A percentile compares a stretch with the other conserved stretches of the same genome.
Conservation (phyloP, 1,140 invertebrate species). For the Leguminivora glycinivorella region DNA sequence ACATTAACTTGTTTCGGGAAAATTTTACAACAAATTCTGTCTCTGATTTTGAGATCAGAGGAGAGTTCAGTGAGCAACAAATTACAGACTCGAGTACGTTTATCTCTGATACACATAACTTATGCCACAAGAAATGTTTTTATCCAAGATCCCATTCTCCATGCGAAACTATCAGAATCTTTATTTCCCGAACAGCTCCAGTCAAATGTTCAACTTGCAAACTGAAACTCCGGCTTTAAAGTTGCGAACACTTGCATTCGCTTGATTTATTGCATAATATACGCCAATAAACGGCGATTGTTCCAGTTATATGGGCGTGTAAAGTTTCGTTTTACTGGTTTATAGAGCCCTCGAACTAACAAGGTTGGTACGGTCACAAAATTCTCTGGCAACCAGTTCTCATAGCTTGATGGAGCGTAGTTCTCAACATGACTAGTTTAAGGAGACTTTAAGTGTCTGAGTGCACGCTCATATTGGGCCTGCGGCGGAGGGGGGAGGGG, state of each 20-base stretch:
- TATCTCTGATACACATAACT: not conserved
- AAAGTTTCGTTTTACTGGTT: not conserved
- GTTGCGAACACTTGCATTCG: conserved; percentile 60
- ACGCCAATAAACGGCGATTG: conserved; percentile 57
- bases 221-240: conserved; percentile 44
- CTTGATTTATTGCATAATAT: conserved; percentile 65
- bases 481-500: too few species aligned
- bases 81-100: conserved; percentile 4
- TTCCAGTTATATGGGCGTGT: conserved; percentile 35
- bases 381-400: not conserved
- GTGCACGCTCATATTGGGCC: too few species aligned
- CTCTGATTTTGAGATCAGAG: too few species aligned
- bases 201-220: conserved; percentile 33
- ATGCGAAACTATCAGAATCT: conserved; percentile 41
- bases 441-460: not conserved
- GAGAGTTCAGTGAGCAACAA: not conserved
- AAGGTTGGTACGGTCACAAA: conserved; percentile 9
- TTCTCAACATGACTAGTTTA: not conserved
- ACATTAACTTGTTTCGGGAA: too few species aligned
- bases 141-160: conserved; percentile 31
- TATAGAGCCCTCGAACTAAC: conserved; percentile 21
- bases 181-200: conserved; percentile 43
- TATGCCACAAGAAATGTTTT: conserved; percentile 13
- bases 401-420: not conserved
- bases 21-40: too few species aligned